Conservation (phyloP, 2,113 vertebrate species). For the Numenius arquata region DNA sequence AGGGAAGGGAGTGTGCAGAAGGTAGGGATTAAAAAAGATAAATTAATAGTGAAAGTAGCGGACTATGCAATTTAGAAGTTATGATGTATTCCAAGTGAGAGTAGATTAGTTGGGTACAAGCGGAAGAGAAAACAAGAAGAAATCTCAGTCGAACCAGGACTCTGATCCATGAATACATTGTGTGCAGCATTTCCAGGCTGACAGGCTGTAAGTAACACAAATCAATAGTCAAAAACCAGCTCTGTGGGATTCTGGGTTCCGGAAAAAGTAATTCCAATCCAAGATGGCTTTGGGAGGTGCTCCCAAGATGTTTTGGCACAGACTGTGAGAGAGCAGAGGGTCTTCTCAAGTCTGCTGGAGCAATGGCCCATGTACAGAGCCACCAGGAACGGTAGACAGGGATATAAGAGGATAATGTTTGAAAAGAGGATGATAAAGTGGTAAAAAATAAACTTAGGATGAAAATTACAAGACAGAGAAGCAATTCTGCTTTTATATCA, state of each 20-base stretch:
- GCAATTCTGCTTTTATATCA: neutral
- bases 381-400: neutral
- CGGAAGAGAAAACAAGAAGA: neutral
- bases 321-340: neutral
- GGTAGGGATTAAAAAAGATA: neutral
- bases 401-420: neutral
- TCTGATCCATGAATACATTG: neutral
- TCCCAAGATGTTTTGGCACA: neutral
- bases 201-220: neutral
- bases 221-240: neutral
- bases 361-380: neutral
- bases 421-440: neutral
- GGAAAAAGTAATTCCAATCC: neutral
- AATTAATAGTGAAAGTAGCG: neutral
- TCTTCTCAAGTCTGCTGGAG: neutral
- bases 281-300: neutral
- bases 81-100: neutral
- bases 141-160: neutral
- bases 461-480: neutral
- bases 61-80: neutral
- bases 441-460: neutral
- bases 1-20: neutral
- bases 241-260: neutral
- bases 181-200: rapidly evolving
- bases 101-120: neutral